These are phyloP conservation scores for Catharus minimus DNA, from an alignment of 2,113 vertebrate species.

Conservation along the genomic window DNA sequence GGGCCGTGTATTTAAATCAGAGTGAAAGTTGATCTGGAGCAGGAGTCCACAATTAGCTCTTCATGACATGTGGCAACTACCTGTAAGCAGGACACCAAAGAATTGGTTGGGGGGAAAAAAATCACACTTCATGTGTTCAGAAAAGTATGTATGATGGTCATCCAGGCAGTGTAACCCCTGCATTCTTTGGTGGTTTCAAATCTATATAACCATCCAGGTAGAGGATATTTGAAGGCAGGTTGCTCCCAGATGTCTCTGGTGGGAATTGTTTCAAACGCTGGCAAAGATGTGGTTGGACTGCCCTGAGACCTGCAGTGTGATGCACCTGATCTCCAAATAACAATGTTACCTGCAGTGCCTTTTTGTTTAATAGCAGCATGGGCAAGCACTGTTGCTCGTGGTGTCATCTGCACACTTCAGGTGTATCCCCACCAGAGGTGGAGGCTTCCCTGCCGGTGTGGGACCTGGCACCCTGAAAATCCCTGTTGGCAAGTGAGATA, in stretches of 20 bases:
- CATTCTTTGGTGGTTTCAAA: not conserved
- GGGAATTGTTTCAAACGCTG: not conserved
- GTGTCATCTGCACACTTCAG: not conserved
- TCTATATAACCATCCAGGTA: not conserved
- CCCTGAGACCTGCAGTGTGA: not conserved
- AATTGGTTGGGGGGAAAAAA: not conserved
- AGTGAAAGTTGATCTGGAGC: not conserved
- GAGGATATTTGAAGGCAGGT: not conserved
- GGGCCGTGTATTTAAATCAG: not conserved
- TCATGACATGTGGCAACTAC: not conserved
- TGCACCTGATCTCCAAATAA: not conserved
- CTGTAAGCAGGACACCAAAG: not conserved
- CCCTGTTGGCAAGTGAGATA: not conserved
- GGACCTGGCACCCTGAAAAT: not conserved
- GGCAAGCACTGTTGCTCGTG: accelerated
- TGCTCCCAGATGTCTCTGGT: not conserved
- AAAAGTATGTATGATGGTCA: not conserved
- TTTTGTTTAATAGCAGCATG: not conserved
- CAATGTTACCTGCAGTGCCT: not conserved
- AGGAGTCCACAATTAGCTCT: not conserved
- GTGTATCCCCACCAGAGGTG: accelerated
- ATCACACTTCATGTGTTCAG: not conserved
- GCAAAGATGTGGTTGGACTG: not conserved
- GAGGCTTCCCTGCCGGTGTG: not conserved
- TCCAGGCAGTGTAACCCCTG: not conserved